Evolutionary conservation across 2,888 invertebrate genomes (phyloP), one percentile per base, ranked within the genome.

Genomic region (Venustoraphidia nigricollis): DNA sequence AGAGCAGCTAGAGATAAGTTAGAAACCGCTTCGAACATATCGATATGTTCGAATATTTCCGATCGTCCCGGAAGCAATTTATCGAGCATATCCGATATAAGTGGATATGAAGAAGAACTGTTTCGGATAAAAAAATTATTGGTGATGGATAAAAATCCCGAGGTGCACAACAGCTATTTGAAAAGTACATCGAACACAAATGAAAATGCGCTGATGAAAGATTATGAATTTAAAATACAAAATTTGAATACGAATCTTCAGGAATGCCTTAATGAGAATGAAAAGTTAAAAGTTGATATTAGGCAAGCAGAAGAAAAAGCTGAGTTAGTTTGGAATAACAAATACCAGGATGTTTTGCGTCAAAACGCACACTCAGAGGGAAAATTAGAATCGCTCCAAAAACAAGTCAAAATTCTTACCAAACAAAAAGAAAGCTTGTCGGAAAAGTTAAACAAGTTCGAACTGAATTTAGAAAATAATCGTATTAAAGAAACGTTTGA

Each of bases 21-120:
- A 10, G 50, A 50, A 48, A 50, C 50, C 10, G 45, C 46, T 13
- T 51, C 51, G 8, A 51, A 51, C 35, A 42, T 50, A 34, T 50
- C 50, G 17, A 27, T 47, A n/a, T 48, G 39, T 27, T 51, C 51
- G 35, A 46, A 49, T 37, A n/a, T 51, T n/a, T 48, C 48, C 13
- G 48, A 48, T 13, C 40, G 38, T 37, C 46, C 44, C 10, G 41
- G 46, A 44, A 51, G 49, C 39, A 51, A 46, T 37, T 42, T 51
- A 44, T 51, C 51, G 2, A 51, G 51, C 41, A 39, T 49, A 4
- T 51, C 51, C 34, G 51, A 51, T 44, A 35, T 51, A 40, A 51
- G 48, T 3, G 51, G 51, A 4, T 51, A 51, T 40, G 51, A 51
- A 42, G 51, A 51, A 48, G 51, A 51, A 39, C 40, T 51, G 27